phyloP scores from a whole-genome alignment of 2,797 vertebrate genomes.

The Acomys russatus region DNA sequence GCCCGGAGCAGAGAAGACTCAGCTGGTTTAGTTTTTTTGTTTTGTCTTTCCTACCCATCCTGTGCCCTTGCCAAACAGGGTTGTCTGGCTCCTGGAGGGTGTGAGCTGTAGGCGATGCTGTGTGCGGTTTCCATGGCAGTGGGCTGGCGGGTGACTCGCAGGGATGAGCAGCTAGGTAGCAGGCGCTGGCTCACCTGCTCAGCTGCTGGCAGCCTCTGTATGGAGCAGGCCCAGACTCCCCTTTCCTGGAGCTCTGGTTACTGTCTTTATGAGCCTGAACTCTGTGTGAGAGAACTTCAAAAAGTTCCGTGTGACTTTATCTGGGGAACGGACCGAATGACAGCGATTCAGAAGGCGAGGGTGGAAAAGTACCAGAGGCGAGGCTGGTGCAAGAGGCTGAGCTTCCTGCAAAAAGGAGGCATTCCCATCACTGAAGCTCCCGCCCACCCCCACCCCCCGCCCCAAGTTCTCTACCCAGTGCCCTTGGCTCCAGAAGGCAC shows the following conservation, averaged over 20 bases:
- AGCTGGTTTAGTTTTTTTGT: not conserved
- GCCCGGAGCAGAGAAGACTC: not conserved
- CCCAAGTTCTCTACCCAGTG: conserved; percentile 65
- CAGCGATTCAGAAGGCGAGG: conserved; percentile 72
- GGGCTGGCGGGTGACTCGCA: not conserved
- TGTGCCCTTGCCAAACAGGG: not conserved
- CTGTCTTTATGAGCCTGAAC: conserved; percentile 61
- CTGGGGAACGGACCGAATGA: conserved; percentile 51
- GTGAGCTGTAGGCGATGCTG: not conserved
- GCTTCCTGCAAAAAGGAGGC: conserved; percentile 49
- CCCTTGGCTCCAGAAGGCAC: conserved; percentile 75
- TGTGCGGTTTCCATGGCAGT: conserved; percentile 71
- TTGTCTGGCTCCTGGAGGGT: not conserved
- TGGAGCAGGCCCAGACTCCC: not conserved
- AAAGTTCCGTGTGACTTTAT: conserved; percentile 76
- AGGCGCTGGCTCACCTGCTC: conserved; percentile 3
- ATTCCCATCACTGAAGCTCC: not conserved
- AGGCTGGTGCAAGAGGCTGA: conserved; percentile 64
- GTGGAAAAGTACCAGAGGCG: conserved; percentile 69
- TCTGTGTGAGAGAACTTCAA: conserved; percentile 60
- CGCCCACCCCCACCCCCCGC: not conserved
- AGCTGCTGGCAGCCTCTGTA: not conserved
- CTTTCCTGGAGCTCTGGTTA: conserved; percentile 36
- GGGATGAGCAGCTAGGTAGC: conserved; percentile 20
- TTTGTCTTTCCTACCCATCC: not conserved